These are phyloP conservation scores for Drosophila neutralis DNA, from an alignment of 2,888 invertebrate species.

Conservation along the genomic window DNA sequence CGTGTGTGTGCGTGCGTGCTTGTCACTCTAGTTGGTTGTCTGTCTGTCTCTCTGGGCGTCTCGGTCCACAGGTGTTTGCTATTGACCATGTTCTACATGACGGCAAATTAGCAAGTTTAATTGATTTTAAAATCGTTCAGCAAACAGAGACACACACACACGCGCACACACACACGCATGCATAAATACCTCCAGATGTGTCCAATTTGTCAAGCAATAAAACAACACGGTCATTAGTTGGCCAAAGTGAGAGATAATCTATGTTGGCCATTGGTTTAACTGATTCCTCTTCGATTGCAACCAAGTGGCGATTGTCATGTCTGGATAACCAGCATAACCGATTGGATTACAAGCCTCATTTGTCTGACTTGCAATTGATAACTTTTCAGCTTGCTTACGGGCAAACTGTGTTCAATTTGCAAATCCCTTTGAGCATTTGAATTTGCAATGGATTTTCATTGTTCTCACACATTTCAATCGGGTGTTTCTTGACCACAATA, in stretches of 20 bases:
- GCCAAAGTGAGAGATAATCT: slow-evolving; percentile 28
- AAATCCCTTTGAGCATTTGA: neutral
- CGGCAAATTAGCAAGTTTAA: slow-evolving; percentile 46
- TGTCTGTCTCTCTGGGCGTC: neutral
- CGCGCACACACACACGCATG: neutral
- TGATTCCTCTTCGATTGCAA: slow-evolving; percentile 22
- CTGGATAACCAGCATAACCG: neutral
- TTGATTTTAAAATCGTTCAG: slow-evolving; percentile 52
- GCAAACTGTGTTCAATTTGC: neutral
- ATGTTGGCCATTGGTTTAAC: slow-evolving; percentile 27
- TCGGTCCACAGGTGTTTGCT: slow-evolving; percentile 50
- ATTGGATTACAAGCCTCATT: slow-evolving; percentile 1
- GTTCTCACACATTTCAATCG: neutral
- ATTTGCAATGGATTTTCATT: neutral
- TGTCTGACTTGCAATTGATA: neutral
- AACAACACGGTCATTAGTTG: slow-evolving; percentile 46
- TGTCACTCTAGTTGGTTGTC: neutral
- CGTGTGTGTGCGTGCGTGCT: slow-evolving; percentile 2
- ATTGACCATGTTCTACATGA: slow-evolving; percentile 31
- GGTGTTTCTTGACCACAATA: neutral
- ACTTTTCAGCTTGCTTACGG: neutral
- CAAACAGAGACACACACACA: slow-evolving; percentile 21
- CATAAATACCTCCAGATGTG: slow-evolving; percentile 5
- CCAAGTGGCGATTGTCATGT: slow-evolving; percentile 5
- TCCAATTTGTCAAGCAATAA: slow-evolving; percentile 43